Evolutionary conservation across 2,888 invertebrate species (phyloP).

Genomic region (Linyphia triangularis): DNA sequence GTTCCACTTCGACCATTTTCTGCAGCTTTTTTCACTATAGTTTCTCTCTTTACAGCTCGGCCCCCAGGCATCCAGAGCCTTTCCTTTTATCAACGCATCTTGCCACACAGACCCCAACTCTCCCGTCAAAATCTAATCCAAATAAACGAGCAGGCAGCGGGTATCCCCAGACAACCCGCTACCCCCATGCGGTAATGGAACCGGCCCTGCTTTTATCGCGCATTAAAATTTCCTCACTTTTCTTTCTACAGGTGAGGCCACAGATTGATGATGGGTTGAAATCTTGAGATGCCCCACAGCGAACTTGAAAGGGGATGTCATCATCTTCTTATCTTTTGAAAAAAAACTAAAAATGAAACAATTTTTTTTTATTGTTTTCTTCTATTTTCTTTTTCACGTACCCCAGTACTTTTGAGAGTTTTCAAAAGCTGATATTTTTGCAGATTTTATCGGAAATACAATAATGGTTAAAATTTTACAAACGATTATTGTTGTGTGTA

Average conservation of each 20-base stretch:
- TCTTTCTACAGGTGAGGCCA: constrained; percentile 50
- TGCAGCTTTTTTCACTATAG: not conserved
- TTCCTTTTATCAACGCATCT: constrained; percentile 67
- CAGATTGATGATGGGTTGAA: constrained; percentile 9
- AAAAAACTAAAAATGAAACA: not conserved
- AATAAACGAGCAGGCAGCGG: constrained; percentile 32
- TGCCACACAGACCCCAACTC: not conserved
- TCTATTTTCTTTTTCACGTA: not conserved
- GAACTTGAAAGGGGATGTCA: constrained; percentile 8
- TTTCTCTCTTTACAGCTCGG: constrained; percentile 18
- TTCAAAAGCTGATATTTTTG: too few relatives aligned
- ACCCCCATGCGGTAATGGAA: constrained; percentile 43
- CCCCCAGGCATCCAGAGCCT: constrained; percentile 35
- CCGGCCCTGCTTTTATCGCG: not conserved
- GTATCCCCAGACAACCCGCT: constrained; percentile 4
- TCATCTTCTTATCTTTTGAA: constrained; percentile 31
- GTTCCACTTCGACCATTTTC: constrained; percentile 55
- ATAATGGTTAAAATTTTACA: too few relatives aligned
- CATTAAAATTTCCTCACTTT: constrained; percentile 50
- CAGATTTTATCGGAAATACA: too few relatives aligned
- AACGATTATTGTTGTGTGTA: too few relatives aligned
- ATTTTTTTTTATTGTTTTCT: not conserved
- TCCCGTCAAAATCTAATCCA: constrained; percentile 51
- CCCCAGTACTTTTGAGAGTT: too few relatives aligned
- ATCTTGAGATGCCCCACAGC: constrained; percentile 43